Percentiles rank a stretch among this genome's conserved stretches.
Conservation (phyloP, 2,888 invertebrate genomes). For the Alsophila aescularia region DNA sequence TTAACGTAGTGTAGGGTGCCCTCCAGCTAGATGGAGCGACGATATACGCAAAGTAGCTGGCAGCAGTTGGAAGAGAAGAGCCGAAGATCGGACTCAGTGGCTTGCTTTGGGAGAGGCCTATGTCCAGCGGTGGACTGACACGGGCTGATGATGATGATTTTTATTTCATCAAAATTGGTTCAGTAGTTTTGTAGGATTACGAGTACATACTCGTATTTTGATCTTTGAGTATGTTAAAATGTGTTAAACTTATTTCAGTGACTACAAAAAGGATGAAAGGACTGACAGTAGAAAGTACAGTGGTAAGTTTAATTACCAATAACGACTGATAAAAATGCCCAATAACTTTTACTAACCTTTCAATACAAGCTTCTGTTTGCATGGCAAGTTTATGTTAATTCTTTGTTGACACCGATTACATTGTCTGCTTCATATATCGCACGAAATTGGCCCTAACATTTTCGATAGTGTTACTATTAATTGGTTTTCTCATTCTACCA, state of each 20-base stretch:
- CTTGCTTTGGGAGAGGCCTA: no score
- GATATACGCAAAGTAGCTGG: no score
- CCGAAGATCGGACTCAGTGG: no score
- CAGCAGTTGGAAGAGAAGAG: no score
- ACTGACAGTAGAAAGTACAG: slow-evolving; percentile 66
- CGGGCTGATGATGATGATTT: no score
- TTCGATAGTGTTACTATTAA: neutral
- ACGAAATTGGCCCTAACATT: neutral
- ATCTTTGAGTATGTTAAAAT: neutral
- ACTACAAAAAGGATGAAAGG: slow-evolving; percentile 66
- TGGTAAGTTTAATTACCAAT: slow-evolving; percentile 54
- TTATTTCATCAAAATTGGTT: no score
- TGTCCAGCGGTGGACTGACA: no score
- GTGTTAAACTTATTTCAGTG: slow-evolving; percentile 52
- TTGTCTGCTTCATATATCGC: slow-evolving; percentile 10
- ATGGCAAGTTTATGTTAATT: slow-evolving; percentile 1
- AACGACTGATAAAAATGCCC: neutral
- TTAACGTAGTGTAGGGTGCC: no score
- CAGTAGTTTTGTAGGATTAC: neutral
- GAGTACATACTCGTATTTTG: neutral
- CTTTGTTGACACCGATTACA: neutral
- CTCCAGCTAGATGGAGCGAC: no score
- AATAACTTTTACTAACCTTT: slow-evolving; percentile 1
- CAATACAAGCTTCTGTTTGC: slow-evolving; percentile 12
- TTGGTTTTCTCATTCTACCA: neutral